Conservation (phyloP, 2,797 vertebrate genomes). For the Otolemur crassicaudatus region DNA sequence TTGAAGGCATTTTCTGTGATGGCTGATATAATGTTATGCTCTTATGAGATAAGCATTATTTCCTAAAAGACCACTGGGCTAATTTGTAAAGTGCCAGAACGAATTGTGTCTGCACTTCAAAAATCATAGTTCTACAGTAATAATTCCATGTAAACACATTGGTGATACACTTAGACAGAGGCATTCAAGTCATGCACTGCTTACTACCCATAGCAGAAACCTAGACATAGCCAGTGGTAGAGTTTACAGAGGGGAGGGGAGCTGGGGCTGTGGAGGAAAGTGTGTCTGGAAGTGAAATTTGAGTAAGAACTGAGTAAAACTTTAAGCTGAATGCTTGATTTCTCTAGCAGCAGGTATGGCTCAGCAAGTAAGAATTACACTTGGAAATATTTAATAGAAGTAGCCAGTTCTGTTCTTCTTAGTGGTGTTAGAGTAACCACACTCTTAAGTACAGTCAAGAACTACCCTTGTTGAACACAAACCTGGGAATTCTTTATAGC, state of each 20-base stretch:
- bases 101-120: neutral
- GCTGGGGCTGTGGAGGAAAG: neutral
- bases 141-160: neutral
- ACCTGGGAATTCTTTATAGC: neutral
- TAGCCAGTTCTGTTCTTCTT: conserved; percentile 9
- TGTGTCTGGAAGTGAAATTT: conserved; percentile 27
- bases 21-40: neutral
- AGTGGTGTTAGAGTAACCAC: neutral
- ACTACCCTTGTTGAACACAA: neutral
- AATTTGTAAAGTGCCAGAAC: neutral
- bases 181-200: neutral
- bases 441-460: neutral
- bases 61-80: neutral
- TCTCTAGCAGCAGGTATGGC: conserved; percentile 36
- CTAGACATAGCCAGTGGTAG: neutral
- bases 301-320: conserved; percentile 60
- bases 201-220: conserved; percentile 40
- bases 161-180: conserved; percentile 11
- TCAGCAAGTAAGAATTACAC: conserved; percentile 51
- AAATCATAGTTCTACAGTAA: neutral
- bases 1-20: neutral
- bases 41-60: neutral
- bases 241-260: conserved; percentile 28
- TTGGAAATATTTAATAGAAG: conserved; percentile 51
- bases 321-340: conserved; percentile 53